Base-by-base conservation (phyloP, 1,140 invertebrate species). In the Sarcophaga peregrina region DNA sequence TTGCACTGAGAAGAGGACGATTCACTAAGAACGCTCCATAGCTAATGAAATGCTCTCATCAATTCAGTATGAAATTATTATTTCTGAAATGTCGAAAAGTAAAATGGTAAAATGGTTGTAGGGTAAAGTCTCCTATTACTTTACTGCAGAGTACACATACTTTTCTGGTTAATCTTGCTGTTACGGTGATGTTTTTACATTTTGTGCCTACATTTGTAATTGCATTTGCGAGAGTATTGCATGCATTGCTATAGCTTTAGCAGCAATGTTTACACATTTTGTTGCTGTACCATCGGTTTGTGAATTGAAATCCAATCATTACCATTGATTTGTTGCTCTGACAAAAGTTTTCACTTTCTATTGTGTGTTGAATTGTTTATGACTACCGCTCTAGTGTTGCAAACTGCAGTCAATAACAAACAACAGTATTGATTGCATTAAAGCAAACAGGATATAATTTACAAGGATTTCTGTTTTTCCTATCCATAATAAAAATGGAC, bases 271-370 rank as follows among this genome's bases (percentile, higher is more conserved):
- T 76, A 17, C 74, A n/a, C n/a, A 47, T 45, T 76, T 76, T 76
- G 74, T 48, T 76, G 15, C 8, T 25, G 62, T 72, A 25, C 17
- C 37, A 8, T 25, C n/a, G 8, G 46, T 48, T 46, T 76, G 46
- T 68, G 17, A 20, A 17, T 20, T 50, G 47, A 78, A 78, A 17
- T 78, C 17, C 47, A 78, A 52, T 78, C 75, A 78, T 78, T 78
- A 78, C 47, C 47, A 78, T 9, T 78, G 75, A 78, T 78, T 78
- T 78, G 75, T 78, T 78, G 75, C 50, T 78, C 17, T 25, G 25
- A 13, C 25, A 10, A 50, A 20, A 20, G n/a, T 48, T 78, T 78
- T 2, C 37, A 45, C 45, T 74, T 25, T 74, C 5, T 13, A 25
- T 25, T 25, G 62, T 72, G 17, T 46, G 37, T 52, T 52, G 47